Evolutionary conservation across 2,888 invertebrate genomes (phyloP).

Genomic region (Corythucha ciliata): DNA sequence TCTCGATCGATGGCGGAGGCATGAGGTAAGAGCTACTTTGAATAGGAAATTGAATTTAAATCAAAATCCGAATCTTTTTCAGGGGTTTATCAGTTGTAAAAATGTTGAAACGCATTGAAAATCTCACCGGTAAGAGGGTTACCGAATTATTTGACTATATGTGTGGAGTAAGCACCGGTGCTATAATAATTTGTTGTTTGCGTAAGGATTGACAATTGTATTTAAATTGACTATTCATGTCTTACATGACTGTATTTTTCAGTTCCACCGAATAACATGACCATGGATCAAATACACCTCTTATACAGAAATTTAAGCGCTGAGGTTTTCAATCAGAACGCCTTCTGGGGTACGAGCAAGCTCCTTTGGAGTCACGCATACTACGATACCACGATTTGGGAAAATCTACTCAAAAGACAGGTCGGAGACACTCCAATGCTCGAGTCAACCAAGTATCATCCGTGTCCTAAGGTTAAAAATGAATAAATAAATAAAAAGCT

Average conservation of each 20-base stretch:
- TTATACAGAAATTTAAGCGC: slow-evolving; percentile 52
- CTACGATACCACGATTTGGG: slow-evolving; percentile 79
- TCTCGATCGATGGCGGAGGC: slow-evolving; percentile 86
- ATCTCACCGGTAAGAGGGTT: slow-evolving; percentile 55
- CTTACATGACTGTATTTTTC: slow-evolving; percentile 24
- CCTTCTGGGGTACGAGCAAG: slow-evolving; percentile 59
- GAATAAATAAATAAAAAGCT: neutral
- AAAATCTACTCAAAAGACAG: slow-evolving; percentile 58
- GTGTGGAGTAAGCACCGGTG: slow-evolving; percentile 75
- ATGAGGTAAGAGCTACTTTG: slow-evolving; percentile 45
- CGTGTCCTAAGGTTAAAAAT: slow-evolving; percentile 45
- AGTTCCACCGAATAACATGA: slow-evolving; percentile 49
- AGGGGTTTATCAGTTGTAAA: slow-evolving; percentile 79
- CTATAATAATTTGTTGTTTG: slow-evolving; percentile 64
- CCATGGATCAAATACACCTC: slow-evolving; percentile 51
- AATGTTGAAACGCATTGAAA: slow-evolving; percentile 67
- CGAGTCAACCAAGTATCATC: slow-evolving; percentile 47
- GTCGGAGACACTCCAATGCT: slow-evolving; percentile 54
- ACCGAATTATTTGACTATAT: slow-evolving; percentile 79
- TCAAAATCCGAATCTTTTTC: slow-evolving; percentile 12
- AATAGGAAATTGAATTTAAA: neutral
- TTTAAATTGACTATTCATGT: slow-evolving; percentile 1
- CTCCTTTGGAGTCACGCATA: slow-evolving; percentile 79
- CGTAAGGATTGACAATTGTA: slow-evolving; percentile 51
- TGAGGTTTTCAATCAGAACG: slow-evolving; percentile 57